Evolutionary conservation across 1,140 invertebrate genomes (phyloP).

Genomic region (Pararge aegeria): DNA sequence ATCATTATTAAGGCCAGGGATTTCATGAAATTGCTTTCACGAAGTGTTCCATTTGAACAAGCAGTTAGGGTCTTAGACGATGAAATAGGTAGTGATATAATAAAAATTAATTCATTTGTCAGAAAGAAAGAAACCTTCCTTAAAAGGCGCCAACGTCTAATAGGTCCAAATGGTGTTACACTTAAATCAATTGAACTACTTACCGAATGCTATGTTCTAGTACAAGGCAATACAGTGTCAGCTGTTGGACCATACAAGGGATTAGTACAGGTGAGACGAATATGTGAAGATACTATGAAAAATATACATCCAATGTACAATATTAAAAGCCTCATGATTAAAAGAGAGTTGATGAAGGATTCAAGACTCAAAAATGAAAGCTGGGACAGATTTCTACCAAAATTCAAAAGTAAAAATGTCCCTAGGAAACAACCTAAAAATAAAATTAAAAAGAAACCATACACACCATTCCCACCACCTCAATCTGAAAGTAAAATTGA

Average conservation of each 20-base stretch:
- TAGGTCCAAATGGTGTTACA: conserved; percentile 98
- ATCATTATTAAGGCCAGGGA: conserved; percentile 98
- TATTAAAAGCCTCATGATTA: conserved; percentile 99
- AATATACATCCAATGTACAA: conserved; percentile 99
- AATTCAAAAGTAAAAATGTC: conserved; percentile 96
- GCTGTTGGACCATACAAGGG: conserved; percentile 97
- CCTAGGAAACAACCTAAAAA: conserved; percentile 94
- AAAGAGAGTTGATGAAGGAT: conserved; percentile 96
- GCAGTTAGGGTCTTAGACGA: conserved; percentile 92
- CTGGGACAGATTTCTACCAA: conserved; percentile 98
- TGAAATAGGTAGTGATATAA: conserved; percentile 96
- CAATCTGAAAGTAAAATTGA: conserved; percentile 97
- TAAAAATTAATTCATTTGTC: conserved; percentile 96
- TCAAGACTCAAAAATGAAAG: conserved; percentile 95
- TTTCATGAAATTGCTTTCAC: conserved; percentile 95
- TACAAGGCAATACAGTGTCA: conserved; percentile 99
- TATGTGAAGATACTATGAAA: conserved; percentile 98
- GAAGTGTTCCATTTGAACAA: conserved; percentile 98
- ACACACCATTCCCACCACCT: conserved; percentile 98
- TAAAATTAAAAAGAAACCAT: conserved; percentile 92
- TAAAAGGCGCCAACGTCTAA: conserved; percentile 95
- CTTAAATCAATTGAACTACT: conserved; percentile 98
- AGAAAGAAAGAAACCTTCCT: conserved; percentile 97
- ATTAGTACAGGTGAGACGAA: conserved; percentile 93
- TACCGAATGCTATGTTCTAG: conserved; percentile 98